phyloP scores from a whole-genome alignment of 1,140 invertebrate species.

The Gerris buenoi region DNA sequence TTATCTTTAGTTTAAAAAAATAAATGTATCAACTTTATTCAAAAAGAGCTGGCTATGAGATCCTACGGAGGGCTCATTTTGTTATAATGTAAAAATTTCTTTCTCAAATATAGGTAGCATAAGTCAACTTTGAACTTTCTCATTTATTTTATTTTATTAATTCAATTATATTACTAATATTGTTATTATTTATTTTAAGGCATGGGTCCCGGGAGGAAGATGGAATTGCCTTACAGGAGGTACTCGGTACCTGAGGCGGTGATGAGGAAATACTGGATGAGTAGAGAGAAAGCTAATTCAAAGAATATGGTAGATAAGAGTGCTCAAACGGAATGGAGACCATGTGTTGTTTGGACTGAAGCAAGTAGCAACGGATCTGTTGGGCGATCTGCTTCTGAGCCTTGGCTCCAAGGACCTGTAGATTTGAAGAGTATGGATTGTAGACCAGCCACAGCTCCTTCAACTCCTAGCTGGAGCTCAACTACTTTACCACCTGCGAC shows the following conservation, averaged over 20 bases:
- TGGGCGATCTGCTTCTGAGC: background rate
- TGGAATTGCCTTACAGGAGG: conserved; percentile 18
- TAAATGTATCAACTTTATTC: too few species aligned
- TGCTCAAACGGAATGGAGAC: conserved; percentile 3
- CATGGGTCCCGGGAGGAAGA: background rate
- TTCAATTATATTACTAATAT: too few species aligned
- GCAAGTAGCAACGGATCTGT: background rate
- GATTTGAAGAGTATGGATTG: background rate
- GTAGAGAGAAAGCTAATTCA: conserved; percentile 10
- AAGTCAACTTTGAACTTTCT: too few species aligned
- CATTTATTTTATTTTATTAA: too few species aligned
- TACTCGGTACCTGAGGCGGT: conserved; percentile 25
- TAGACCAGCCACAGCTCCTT: background rate
- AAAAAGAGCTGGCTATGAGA: too few species aligned
- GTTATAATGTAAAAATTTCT: too few species aligned
- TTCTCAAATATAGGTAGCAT: too few species aligned
- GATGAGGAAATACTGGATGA: conserved; percentile 23
- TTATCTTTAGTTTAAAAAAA: too few species aligned
- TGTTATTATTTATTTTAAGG: background rate
- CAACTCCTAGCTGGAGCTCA: background rate
- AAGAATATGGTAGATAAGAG: background rate
- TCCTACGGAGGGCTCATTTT: too few species aligned
- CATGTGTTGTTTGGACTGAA: background rate
- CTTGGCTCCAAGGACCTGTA: background rate
- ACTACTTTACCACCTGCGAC: background rate